Evolutionary conservation across 2,888 invertebrate genomes (phyloP).

Genomic region (Xestia c-nigrum): DNA sequence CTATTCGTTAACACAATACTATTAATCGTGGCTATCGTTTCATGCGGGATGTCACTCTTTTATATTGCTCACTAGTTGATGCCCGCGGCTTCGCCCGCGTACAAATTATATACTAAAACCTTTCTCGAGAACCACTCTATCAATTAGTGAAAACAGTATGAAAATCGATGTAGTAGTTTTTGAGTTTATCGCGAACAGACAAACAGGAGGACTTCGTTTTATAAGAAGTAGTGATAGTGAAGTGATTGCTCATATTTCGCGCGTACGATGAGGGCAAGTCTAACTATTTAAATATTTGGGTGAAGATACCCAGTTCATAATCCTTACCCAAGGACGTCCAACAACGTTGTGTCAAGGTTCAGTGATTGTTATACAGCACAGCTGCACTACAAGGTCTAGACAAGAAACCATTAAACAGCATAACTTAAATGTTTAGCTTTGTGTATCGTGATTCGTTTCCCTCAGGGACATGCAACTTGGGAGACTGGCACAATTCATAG

Average conservation of each 20-base stretch:
- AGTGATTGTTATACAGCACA: slow-evolving; percentile 17
- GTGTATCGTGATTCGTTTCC: not conserved
- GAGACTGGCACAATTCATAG: not conserved
- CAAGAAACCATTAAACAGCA: slow-evolving; percentile 14
- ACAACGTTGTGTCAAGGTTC: slow-evolving; percentile 29
- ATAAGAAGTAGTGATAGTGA: too few species aligned
- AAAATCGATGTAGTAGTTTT: too few species aligned
- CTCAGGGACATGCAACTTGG: not conserved
- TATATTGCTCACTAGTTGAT: not conserved
- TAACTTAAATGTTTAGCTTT: slow-evolving; percentile 9
- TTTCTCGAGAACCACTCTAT: too few species aligned
- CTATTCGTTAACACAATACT: not conserved
- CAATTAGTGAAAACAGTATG: too few species aligned
- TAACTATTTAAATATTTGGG: not conserved
- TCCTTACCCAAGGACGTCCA: slow-evolving; percentile 35
- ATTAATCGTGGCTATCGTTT: not conserved
- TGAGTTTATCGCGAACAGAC: too few species aligned
- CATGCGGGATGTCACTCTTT: not conserved
- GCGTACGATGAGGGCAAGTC: not conserved
- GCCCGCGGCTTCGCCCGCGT: too few species aligned
- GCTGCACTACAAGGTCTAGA: slow-evolving; percentile 8
- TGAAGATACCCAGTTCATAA: slow-evolving; percentile 3
- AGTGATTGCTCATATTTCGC: not conserved
- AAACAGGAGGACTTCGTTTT: too few species aligned
- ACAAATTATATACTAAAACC: too few species aligned